Conservation (phyloP, 2,113 vertebrate species). For the Benitochromis conjunctus region DNA sequence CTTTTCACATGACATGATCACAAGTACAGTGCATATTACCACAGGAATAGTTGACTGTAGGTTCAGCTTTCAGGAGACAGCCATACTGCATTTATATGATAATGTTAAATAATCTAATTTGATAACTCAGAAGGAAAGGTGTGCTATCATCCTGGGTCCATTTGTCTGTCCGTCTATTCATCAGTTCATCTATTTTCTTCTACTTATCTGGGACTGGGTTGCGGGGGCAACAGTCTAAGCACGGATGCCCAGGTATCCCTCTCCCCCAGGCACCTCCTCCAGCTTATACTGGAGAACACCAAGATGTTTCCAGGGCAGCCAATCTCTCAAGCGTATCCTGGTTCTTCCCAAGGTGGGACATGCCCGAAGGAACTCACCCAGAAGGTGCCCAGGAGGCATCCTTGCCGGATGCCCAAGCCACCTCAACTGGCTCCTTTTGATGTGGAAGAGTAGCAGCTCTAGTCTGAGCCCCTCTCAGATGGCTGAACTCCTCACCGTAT, state of each 20-base stretch:
- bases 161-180: background rate
- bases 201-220: background rate
- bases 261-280: background rate
- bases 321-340: no score
- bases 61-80: background rate
- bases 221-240: background rate
- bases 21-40: background rate
- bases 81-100: background rate
- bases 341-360: no score
- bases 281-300: no score
- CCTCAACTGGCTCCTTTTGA: background rate
- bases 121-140: background rate
- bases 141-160: background rate
- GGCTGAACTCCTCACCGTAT: no score
- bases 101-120: background rate
- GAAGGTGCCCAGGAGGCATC: no score
- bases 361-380: no score
- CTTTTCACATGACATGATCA: background rate
- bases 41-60: background rate
- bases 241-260: background rate
- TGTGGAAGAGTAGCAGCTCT: background rate
- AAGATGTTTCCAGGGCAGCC: no score
- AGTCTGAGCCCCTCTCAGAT: background rate
- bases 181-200: background rate
- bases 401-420: no score